Percentiles rank a stretch among this genome's conserved stretches.
phyloP scores from a whole-genome alignment of 2,888 invertebrate species.

The Amphipyra tragopoginis region DNA sequence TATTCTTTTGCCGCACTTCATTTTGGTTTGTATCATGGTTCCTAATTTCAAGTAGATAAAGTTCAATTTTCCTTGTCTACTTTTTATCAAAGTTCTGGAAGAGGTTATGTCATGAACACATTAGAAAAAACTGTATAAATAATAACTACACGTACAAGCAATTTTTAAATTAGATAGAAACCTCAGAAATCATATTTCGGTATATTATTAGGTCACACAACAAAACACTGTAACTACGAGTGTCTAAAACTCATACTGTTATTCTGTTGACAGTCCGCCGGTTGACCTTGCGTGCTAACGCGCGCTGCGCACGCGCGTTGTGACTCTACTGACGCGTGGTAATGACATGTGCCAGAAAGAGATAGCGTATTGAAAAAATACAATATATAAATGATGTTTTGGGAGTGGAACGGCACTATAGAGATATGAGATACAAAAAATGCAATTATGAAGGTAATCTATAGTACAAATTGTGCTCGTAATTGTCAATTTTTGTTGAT shows the following conservation, averaged over 20 bases:
- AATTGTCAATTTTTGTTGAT: no score
- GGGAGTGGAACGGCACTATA: constrained; percentile 5
- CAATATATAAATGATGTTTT: not conserved
- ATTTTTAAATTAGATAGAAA: not conserved
- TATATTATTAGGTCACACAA: not conserved
- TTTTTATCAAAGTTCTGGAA: not conserved
- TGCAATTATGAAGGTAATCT: no score
- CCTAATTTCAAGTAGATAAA: not conserved
- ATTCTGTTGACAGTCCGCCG: constrained; percentile 42
- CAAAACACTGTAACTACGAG: constrained; percentile 4
- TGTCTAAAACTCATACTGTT: constrained; percentile 20
- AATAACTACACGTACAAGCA: not conserved
- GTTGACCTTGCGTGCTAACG: constrained; percentile 47
- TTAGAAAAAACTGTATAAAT: not conserved
- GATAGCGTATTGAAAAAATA: constrained; percentile 16
- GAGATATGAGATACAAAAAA: not conserved
- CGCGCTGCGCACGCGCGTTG: constrained; percentile 57
- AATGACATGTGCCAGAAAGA: constrained; percentile 23
- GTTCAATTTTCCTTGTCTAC: constrained; percentile 11
- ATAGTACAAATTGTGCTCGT: no score
- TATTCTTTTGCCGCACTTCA: constrained; percentile 73
- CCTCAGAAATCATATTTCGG: not conserved
- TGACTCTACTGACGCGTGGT: constrained; percentile 55
- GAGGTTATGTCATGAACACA: constrained; percentile 41
- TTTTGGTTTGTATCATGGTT: constrained; percentile 51